Conservation (phyloP, 1,140 invertebrate species). For the Drosophila persimilis region DNA sequence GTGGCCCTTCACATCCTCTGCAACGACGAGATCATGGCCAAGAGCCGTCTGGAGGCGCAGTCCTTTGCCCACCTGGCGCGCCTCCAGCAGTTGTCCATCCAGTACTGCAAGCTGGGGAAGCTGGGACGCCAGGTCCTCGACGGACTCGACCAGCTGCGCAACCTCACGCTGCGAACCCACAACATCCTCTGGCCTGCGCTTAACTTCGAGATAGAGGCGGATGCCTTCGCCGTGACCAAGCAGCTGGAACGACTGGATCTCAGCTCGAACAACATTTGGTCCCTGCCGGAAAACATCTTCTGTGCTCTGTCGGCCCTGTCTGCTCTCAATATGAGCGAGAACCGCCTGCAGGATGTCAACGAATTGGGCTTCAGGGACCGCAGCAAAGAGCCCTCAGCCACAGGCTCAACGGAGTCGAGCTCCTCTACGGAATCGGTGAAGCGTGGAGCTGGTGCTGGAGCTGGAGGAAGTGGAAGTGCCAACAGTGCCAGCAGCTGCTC, state of each 20-base stretch:
- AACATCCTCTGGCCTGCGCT: constrained; percentile 91
- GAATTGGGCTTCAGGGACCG: constrained; percentile 90
- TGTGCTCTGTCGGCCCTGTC: constrained; percentile 91
- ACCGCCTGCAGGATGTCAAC: constrained; percentile 92
- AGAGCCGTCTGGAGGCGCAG: constrained; percentile 88
- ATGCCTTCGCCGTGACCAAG: constrained; percentile 88
- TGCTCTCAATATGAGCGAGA: constrained; percentile 91
- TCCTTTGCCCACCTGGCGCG: constrained; percentile 91
- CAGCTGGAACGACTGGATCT: constrained; percentile 93
- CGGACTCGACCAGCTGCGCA: constrained; percentile 90
- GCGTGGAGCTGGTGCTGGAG: constrained; percentile 2
- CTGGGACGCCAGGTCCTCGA: constrained; percentile 89
- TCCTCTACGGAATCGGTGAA: constrained; percentile 60
- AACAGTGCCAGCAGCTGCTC: constrained; percentile 85
- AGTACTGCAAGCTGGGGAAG: constrained; percentile 92
- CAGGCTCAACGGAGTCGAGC: constrained; percentile 44
- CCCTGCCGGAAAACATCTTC: constrained; percentile 92
- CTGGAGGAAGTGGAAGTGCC: no score
- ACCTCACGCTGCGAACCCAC: constrained; percentile 91
- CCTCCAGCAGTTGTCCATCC: constrained; percentile 90
- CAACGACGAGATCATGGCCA: constrained; percentile 89
- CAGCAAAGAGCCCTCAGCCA: constrained; percentile 62
- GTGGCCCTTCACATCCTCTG: constrained; percentile 91
- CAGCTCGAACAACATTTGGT: constrained; percentile 94
- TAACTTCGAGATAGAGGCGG: constrained; percentile 89